A percentile compares a stretch with the other conserved stretches of the same genome.
These are phyloP conservation scores for Endotricha flammealis DNA, from an alignment of 2,888 invertebrate genomes.

Conservation along the genomic window DNA sequence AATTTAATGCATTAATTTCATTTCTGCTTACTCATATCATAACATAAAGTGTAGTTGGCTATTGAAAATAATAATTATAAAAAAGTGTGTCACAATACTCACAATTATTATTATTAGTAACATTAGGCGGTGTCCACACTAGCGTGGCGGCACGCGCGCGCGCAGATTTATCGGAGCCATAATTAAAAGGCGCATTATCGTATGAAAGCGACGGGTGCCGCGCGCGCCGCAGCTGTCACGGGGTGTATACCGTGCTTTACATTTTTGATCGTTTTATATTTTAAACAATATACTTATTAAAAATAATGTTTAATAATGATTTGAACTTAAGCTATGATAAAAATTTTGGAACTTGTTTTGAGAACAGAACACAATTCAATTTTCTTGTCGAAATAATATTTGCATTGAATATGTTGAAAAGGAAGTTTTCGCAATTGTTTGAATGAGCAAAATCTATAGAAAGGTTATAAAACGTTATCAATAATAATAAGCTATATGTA, in stretches of 20 bases:
- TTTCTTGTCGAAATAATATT: no score
- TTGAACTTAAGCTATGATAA: background rate
- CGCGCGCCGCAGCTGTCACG: conserved; percentile 65
- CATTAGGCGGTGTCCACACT: conserved; percentile 57
- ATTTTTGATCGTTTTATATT: background rate
- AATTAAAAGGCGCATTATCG: conserved; percentile 75
- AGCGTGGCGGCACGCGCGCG: conserved; percentile 55
- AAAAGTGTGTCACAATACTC: conserved; percentile 12
- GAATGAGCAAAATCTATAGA: no score
- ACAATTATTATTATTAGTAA: conserved; percentile 30
- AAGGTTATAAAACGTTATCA: no score
- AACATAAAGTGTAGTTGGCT: no score
- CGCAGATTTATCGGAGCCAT: conserved; percentile 74
- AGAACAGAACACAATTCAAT: no score
- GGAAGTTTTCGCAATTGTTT: no score
- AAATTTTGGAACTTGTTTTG: conserved; percentile 7
- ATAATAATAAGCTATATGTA: no score
- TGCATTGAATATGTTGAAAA: no score
- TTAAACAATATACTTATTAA: background rate
- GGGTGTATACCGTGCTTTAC: conserved; percentile 21
- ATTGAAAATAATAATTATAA: no score
- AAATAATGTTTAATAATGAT: conserved; percentile 1
- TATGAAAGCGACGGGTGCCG: conserved; percentile 60
- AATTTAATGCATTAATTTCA: no score
- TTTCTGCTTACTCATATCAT: no score